A percentile compares a stretch with the other conserved stretches of the same genome.
These are phyloP conservation scores for Spodoptera exigua DNA, from an alignment of 2,888 invertebrate genomes.

Conservation along the genomic window DNA sequence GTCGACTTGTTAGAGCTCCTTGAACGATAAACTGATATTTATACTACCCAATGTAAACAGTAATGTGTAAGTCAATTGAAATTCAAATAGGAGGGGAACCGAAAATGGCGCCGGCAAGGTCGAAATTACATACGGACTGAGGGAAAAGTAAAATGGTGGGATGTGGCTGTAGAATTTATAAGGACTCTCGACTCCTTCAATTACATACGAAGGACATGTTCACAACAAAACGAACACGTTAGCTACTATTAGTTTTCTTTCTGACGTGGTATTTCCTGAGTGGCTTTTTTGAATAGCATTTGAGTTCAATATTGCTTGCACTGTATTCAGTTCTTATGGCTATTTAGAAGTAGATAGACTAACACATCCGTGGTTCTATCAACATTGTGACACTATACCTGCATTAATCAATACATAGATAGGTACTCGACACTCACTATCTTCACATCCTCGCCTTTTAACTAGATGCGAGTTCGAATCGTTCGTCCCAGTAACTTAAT, in stretches of 20 bases:
- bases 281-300: conserved; percentile 12
- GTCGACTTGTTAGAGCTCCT: conserved; percentile 13
- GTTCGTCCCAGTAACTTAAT: conserved; percentile 66
- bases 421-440: not conserved
- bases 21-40: conserved; percentile 46
- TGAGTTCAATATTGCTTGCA: not conserved
- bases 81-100: conserved; percentile 56
- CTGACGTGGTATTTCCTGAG: conserved; percentile 10
- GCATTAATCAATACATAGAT: conserved; percentile 11
- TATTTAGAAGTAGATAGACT: too few species aligned
- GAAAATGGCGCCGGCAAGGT: conserved; percentile 45
- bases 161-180: conserved; percentile 49
- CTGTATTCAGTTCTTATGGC: too few species aligned
- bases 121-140: conserved; percentile 52
- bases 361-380: too few species aligned
- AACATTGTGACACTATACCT: not conserved
- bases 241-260: conserved; percentile 33
- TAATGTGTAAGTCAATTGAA: conserved; percentile 58
- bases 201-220: conserved; percentile 50
- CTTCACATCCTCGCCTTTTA: conserved; percentile 4
- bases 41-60: conserved; percentile 47
- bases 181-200: conserved; percentile 43
- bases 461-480: conserved; percentile 52
- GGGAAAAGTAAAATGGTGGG: conserved; percentile 42
- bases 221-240: conserved; percentile 38